Evolutionary conservation across 2,888 invertebrate species (phyloP).

Genomic region (Lottia scabra): DNA sequence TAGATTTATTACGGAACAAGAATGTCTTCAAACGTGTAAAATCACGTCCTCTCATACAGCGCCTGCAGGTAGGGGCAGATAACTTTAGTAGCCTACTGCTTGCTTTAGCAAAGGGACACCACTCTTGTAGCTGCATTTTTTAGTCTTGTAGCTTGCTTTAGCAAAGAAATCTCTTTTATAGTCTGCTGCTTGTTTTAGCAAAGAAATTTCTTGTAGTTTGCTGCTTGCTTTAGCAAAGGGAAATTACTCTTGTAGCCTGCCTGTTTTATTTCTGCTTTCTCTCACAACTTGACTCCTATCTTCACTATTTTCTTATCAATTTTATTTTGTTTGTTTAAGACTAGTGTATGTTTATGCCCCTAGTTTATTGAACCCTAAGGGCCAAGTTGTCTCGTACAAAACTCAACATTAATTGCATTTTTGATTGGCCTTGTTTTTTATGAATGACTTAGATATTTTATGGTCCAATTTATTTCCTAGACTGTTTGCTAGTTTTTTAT

Average conservation of each 20-base stretch:
- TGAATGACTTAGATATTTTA: no score
- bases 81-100: conserved; percentile 1
- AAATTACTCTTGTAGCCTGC: not conserved
- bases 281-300: conserved; percentile 3
- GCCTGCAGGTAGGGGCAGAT: not conserved
- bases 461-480: no score
- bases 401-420: no score
- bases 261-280: not conserved
- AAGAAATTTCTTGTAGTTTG: not conserved
- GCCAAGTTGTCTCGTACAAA: no score
- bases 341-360: no score
- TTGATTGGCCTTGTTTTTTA: no score
- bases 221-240: not conserved
- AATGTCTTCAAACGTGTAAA: conserved; percentile 75
- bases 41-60: not conserved
- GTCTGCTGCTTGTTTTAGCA: not conserved
- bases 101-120: not conserved
- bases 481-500: no score
- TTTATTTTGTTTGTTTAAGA: no score
- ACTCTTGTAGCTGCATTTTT: not conserved
- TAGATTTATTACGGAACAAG: conserved; percentile 80
- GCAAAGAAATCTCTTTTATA: not conserved
- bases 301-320: not conserved
- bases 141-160: not conserved
- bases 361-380: no score